Evolutionary conservation across 2,888 invertebrate genomes (phyloP), one percentile per base, ranked within the genome.

Genomic region (Ophraella communa): DNA sequence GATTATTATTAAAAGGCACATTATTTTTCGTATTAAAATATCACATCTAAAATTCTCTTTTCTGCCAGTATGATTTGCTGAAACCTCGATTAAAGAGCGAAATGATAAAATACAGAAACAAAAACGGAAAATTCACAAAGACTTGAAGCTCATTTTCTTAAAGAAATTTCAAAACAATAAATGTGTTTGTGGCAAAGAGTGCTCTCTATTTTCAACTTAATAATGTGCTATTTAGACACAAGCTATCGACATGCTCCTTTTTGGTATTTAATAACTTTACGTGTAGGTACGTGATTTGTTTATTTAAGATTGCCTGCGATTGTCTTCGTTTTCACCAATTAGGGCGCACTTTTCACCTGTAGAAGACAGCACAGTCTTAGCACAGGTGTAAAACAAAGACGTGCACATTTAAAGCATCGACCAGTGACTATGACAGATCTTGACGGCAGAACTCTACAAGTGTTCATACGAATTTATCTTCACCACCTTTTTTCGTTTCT

Each of bases 321-420:
- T 85, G 79, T 87, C 87, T 85, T 90, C 89, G 84, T 89, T 88
- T 84, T 89, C 90, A 86, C 88, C 88, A 86, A 90, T 89, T 83
- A 91, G 88, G 84, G 89, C 90, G 86, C 89, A 89, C 87, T 91
- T 91, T 86, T 91, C 91, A 89, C 91, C 91, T 90, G 87, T 85
- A 70, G 71, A 87, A 87, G 87, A 88, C 85, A 86, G 87, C 76
- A 80, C 74, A 76, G 78, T 78, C 80, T 80, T 80, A 80, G 77
- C 78, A 67, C 69, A 69, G 74, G 77, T 77, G 77, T 73, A 73
- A 74, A 70, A 75, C 71, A 70, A 75, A 74, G 72, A 74, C 74
- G 70, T 71, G 70, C 73, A 70, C 66, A 65, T 53, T 56, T 65
- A 63, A 69, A 57, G 56, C 61, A 56, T 30, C 59, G n/a, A 42